Percentiles rank a stretch among this genome's conserved stretches.
Conservation (phyloP, 2,888 invertebrate species). For the Labia minor region DNA sequence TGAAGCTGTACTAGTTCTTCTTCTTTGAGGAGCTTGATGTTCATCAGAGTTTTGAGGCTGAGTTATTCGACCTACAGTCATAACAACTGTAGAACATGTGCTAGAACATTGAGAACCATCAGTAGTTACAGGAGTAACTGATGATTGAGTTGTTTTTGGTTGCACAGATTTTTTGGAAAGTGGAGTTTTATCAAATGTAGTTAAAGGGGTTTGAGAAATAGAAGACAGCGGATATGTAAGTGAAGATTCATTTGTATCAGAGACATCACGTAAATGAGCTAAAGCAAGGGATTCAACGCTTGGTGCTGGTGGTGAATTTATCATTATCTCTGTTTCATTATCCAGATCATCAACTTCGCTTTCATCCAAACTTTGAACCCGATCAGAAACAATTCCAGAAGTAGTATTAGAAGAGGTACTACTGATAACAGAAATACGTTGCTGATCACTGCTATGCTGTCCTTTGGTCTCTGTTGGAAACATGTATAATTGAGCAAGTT, state of each 20-base stretch:
- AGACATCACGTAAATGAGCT: constrained; percentile 60
- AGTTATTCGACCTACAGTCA: constrained; percentile 38
- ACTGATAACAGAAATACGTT: constrained; percentile 80
- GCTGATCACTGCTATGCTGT: constrained; percentile 51
- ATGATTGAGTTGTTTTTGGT: constrained; percentile 23
- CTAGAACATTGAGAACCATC: constrained; percentile 68
- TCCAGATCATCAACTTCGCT: constrained; percentile 42
- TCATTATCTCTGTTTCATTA: constrained; percentile 56
- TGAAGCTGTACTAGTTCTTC: constrained; percentile 64
- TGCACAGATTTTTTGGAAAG: neutral
- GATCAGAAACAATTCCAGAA: constrained; percentile 90
- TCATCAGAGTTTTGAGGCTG: neutral
- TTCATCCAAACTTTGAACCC: constrained; percentile 89
- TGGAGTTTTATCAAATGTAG: neutral
- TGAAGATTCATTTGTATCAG: constrained; percentile 29
- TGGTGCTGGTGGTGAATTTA: constrained; percentile 70
- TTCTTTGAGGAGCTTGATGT: constrained; percentile 28
- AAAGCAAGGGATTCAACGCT: constrained; percentile 75
- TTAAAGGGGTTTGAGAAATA: neutral
- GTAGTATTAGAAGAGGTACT: constrained; percentile 94
- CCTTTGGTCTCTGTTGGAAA: constrained; percentile 36
- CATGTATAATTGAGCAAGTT: constrained; percentile 16
- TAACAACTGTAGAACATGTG: constrained; percentile 78
- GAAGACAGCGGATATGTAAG: neutral
- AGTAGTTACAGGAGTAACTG: constrained; percentile 34